Percentiles rank a stretch among this genome's conserved stretches.
These are phyloP conservation scores for Drosophila grimshawi DNA, from an alignment of 1,140 invertebrate genomes.

Conservation along the genomic window DNA sequence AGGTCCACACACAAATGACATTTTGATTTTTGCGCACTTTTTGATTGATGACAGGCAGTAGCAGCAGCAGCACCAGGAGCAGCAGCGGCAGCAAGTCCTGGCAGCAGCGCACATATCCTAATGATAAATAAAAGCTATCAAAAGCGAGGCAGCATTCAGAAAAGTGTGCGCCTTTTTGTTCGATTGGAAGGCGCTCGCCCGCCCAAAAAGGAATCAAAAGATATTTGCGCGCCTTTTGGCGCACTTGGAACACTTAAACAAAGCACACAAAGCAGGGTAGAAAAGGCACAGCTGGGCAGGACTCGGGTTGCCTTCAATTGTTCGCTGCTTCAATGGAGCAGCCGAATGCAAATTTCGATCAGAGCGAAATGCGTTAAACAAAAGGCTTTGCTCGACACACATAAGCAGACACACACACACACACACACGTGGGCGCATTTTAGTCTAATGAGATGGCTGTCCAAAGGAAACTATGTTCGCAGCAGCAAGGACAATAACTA, in stretches of 20 bases:
- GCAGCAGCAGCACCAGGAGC: constrained; percentile 14
- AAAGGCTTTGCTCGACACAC: constrained; percentile 36
- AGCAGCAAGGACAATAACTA: constrained; percentile 8
- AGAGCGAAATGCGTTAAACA: constrained; percentile 66
- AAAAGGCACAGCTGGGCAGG: constrained; percentile 77
- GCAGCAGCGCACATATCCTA: constrained; percentile 32
- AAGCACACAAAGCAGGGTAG: constrained; percentile 58
- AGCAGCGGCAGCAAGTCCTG: background rate
- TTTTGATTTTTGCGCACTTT: constrained; percentile 81
- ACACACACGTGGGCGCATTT: constrained; percentile 57
- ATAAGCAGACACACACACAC: constrained; percentile 29
- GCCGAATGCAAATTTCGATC: constrained; percentile 74
- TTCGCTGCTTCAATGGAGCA: constrained; percentile 68
- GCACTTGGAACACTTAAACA: constrained; percentile 63
- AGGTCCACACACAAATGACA: constrained; percentile 44
- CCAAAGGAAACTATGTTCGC: constrained; percentile 20
- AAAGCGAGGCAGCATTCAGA: constrained; percentile 50
- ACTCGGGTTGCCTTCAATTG: constrained; percentile 33
- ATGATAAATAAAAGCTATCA: constrained; percentile 80
- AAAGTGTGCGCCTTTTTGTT: constrained; percentile 69
- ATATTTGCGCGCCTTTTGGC: constrained; percentile 78
- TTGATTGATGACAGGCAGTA: constrained; percentile 75
- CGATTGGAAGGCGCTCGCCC: constrained; percentile 28
- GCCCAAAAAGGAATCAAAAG: constrained; percentile 65
- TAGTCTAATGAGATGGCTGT: constrained; percentile 71